phyloP scores from a whole-genome alignment of 2,797 vertebrate genomes.

The Macroramphosus scolopax region DNA sequence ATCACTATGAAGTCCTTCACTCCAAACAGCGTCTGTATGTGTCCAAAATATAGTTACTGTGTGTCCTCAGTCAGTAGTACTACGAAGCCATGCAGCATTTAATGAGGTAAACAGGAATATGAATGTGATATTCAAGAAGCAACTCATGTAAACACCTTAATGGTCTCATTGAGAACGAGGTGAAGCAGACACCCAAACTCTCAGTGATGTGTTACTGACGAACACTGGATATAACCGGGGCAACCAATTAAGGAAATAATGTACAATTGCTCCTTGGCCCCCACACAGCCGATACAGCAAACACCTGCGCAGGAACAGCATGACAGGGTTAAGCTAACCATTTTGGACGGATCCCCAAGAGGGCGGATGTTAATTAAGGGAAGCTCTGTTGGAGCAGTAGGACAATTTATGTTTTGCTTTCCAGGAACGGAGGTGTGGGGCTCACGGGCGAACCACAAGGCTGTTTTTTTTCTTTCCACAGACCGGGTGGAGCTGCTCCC shows the following conservation, averaged over 20 bases:
- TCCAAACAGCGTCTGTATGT: too few species aligned
- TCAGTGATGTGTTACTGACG: neutral
- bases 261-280: neutral
- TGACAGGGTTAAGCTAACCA: conserved; percentile 8
- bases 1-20: too few species aligned
- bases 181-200: too few species aligned
- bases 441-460: neutral
- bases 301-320: neutral
- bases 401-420: conserved; percentile 13
- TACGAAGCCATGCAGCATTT: too few species aligned
- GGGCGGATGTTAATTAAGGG: conserved; percentile 11
- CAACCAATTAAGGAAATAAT: neutral
- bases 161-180: too few species aligned
- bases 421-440: too few species aligned
- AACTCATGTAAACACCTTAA: too few species aligned
- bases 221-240: neutral
- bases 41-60: too few species aligned
- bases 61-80: too few species aligned
- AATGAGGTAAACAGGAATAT: too few species aligned
- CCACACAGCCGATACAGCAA: neutral
- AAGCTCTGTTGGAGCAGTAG: too few species aligned
- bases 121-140: too few species aligned
- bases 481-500: conserved; percentile 1
- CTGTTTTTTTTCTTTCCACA: conserved; percentile 7
- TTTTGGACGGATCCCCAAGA: conserved; percentile 1